Evolutionary conservation across 2,113 vertebrate species (phyloP).

Genomic region (Talpa occidentalis): DNA sequence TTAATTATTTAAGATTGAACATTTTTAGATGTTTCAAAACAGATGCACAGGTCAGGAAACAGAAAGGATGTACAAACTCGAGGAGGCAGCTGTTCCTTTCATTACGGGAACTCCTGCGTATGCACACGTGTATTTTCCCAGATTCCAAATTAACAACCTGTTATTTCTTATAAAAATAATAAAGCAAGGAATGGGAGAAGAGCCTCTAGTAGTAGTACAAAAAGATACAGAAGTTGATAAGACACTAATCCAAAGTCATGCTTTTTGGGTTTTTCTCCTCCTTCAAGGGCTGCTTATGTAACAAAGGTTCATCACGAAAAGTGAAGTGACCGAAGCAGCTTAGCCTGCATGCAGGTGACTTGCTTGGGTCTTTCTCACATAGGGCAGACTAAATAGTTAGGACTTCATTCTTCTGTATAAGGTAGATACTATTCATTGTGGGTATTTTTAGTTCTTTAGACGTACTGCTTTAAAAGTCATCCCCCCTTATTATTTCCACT

Average conservation of each 20-base stretch:
- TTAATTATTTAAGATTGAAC: slow-evolving; percentile 44
- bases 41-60: slow-evolving; percentile 24
- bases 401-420: not conserved
- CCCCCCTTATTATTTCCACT: slow-evolving; percentile 50
- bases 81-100: slow-evolving; percentile 29
- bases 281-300: not conserved
- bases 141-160: slow-evolving; percentile 32
- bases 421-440: slow-evolving; percentile 1
- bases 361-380: slow-evolving; percentile 14
- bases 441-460: slow-evolving; percentile 57
- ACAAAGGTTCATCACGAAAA: slow-evolving; percentile 17
- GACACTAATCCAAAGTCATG: not conserved
- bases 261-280: slow-evolving; percentile 33
- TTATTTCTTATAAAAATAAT: not conserved
- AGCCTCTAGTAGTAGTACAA: not conserved
- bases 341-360: not conserved
- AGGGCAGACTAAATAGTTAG: not conserved
- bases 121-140: slow-evolving; percentile 14
- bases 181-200: slow-evolving; percentile 26
- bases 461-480: slow-evolving; percentile 25
- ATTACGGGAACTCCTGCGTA: not conserved
- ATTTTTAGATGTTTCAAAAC: slow-evolving; percentile 54
- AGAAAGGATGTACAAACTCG: slow-evolving; percentile 49
- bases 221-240: not conserved
- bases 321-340: slow-evolving; percentile 8